A percentile compares a stretch with the other conserved stretches of the same genome.
Evolutionary conservation across 1,140 invertebrate genomes (phyloP).

Genomic region (Kradibia gibbosae): DNA sequence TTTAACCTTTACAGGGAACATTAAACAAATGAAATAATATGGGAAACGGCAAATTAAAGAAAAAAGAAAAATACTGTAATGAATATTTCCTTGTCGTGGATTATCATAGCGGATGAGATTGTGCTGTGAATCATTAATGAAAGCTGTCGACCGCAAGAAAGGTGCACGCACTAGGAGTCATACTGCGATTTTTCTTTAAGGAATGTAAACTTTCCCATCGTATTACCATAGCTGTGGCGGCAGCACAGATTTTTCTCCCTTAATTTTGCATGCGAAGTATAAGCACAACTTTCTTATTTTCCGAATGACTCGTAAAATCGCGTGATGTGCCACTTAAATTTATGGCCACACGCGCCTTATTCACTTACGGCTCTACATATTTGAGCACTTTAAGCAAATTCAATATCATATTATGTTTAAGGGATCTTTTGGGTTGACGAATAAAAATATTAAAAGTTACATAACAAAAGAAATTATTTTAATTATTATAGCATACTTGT

Average conservation of each 20-base stretch:
- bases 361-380: background rate
- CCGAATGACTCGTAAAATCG: background rate
- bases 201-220: slow-evolving; percentile 27
- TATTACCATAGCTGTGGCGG: slow-evolving; percentile 1
- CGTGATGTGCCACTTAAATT: background rate
- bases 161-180: slow-evolving; percentile 20
- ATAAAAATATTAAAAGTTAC: too few species aligned
- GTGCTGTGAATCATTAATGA: slow-evolving; percentile 64
- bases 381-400: background rate
- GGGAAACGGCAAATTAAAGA: background rate
- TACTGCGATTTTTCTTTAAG: slow-evolving; percentile 43
- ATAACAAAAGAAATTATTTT: too few species aligned
- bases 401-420: background rate
- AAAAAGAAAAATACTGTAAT: slow-evolving; percentile 58
- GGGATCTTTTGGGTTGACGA: too few species aligned
- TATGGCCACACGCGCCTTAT: background rate
- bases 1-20: too few species aligned
- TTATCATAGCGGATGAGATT: slow-evolving; percentile 69
- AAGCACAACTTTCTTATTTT: slow-evolving; percentile 20
- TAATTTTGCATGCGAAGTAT: background rate
- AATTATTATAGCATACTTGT: too few species aligned
- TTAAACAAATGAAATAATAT: too few species aligned
- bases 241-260: background rate
- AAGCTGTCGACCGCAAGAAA: slow-evolving; percentile 50
- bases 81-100: slow-evolving; percentile 65